These are phyloP conservation scores for Cephus cinctus DNA, from an alignment of 1,140 invertebrate species.

Conservation along the genomic window DNA sequence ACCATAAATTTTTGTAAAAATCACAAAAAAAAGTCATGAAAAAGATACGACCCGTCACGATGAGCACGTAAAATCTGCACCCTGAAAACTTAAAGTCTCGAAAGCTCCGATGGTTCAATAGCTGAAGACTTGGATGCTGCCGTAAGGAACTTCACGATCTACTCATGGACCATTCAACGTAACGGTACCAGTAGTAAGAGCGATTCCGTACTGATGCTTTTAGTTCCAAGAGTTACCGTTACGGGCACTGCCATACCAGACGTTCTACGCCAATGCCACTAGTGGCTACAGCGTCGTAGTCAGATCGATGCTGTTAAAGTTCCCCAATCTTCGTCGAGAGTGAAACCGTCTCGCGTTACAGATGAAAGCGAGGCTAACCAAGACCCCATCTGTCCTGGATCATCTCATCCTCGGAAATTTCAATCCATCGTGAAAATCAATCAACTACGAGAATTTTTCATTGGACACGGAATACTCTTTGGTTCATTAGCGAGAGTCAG, in stretches of 20 bases:
- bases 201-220: neutral
- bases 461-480: neutral
- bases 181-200: neutral
- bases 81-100: too few relatives aligned
- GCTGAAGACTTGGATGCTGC: neutral
- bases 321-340: slow-evolving; percentile 1
- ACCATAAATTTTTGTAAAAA: too few relatives aligned
- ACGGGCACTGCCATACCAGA: neutral
- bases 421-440: neutral
- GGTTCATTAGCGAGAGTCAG: too few relatives aligned
- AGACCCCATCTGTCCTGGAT: neutral
- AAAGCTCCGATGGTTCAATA: too few relatives aligned
- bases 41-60: too few relatives aligned
- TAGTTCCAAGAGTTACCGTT: neutral
- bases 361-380: slow-evolving; percentile 7
- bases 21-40: too few relatives aligned
- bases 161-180: neutral
- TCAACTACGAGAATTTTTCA: neutral
- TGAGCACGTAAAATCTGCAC: too few relatives aligned
- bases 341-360: slow-evolving; percentile 7
- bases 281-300: neutral
- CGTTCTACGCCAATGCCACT: neutral
- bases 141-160: neutral
- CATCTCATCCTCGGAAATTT: neutral
- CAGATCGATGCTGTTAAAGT: neutral